Evolutionary conservation across 1,140 invertebrate species (phyloP).

Genomic region (Epicauta chinensis): DNA sequence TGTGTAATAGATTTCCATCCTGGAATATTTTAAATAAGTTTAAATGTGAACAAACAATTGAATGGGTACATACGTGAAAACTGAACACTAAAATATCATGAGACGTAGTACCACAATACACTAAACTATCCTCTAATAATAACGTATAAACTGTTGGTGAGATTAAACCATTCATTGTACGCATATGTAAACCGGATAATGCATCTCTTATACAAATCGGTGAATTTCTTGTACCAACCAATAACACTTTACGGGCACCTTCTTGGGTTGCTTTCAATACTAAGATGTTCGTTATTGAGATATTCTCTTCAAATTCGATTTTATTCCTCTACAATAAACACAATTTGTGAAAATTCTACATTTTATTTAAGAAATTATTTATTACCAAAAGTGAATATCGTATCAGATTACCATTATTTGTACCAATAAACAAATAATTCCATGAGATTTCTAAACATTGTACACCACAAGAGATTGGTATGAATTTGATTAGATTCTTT

Average conservation of each 20-base stretch:
- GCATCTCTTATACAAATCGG: slow-evolving; percentile 51
- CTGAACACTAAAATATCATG: slow-evolving; percentile 35
- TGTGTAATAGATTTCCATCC: slow-evolving; percentile 46
- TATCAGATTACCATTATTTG: slow-evolving; percentile 46
- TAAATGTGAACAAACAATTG: slow-evolving; percentile 2
- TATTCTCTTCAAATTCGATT: slow-evolving; percentile 44
- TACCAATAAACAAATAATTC: slow-evolving; percentile 48
- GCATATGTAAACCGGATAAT: slow-evolving; percentile 45
- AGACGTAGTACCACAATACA: slow-evolving; percentile 37
- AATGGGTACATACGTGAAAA: slow-evolving; percentile 34
- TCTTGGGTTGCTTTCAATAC: slow-evolving; percentile 49
- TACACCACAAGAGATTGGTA: slow-evolving; percentile 40
- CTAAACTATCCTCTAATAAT: slow-evolving; percentile 28
- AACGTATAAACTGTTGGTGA: slow-evolving; percentile 34
- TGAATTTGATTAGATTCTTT: slow-evolving; percentile 10
- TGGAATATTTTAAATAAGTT: slow-evolving; percentile 28
- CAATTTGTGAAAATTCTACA: too few species aligned
- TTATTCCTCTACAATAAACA: slow-evolving; percentile 40
- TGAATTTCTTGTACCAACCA: slow-evolving; percentile 48
- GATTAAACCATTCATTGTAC: slow-evolving; percentile 28
- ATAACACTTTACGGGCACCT: slow-evolving; percentile 48
- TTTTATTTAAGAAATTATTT: too few species aligned
- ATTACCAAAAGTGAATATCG: slow-evolving; percentile 46
- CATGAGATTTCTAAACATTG: slow-evolving; percentile 51
- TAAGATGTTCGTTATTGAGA: slow-evolving; percentile 45